These are phyloP conservation scores for Gandaritis pyraliata DNA, from an alignment of 2,888 invertebrate species.

Conservation along the genomic window DNA sequence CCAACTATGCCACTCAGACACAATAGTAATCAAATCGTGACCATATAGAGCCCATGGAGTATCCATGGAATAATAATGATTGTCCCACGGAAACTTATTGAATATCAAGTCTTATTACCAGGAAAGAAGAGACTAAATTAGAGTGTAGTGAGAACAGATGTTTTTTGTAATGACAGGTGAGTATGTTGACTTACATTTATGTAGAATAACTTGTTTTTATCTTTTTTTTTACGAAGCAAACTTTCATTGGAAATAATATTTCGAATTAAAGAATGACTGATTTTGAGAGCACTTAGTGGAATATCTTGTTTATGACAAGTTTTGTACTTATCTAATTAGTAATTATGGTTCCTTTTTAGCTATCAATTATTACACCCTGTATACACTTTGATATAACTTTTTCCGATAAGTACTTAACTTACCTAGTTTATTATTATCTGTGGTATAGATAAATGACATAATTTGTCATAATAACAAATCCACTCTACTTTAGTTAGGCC, in stretches of 20 bases:
- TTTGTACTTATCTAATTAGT: neutral
- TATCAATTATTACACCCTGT: too few species aligned
- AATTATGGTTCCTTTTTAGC: too few species aligned
- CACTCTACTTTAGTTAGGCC: too few species aligned
- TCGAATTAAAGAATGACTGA: conserved; percentile 4
- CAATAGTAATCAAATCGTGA: conserved; percentile 37
- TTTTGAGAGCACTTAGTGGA: neutral
- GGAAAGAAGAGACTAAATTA: conserved; percentile 8
- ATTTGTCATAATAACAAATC: too few species aligned
- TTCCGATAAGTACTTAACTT: too few species aligned
- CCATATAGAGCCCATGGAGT: conserved; percentile 29
- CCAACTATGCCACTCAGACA: conserved; percentile 34
- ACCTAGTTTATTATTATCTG: too few species aligned
- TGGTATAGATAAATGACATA: too few species aligned
- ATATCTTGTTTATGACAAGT: neutral
- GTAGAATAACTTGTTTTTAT: conserved; percentile 17
- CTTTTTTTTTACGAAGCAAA: neutral
- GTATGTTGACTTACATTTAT: conserved; percentile 16
- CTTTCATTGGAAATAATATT: conserved; percentile 9
- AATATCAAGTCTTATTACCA: conserved; percentile 19
- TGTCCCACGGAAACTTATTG: conserved; percentile 14
- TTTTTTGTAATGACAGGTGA: conserved; percentile 24
- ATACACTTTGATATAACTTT: too few species aligned
- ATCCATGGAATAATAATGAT: conserved; percentile 30
- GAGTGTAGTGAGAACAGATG: neutral